Evolutionary conservation across 2,888 invertebrate species (phyloP).

Genomic region (Dichetophora obliterata): DNA sequence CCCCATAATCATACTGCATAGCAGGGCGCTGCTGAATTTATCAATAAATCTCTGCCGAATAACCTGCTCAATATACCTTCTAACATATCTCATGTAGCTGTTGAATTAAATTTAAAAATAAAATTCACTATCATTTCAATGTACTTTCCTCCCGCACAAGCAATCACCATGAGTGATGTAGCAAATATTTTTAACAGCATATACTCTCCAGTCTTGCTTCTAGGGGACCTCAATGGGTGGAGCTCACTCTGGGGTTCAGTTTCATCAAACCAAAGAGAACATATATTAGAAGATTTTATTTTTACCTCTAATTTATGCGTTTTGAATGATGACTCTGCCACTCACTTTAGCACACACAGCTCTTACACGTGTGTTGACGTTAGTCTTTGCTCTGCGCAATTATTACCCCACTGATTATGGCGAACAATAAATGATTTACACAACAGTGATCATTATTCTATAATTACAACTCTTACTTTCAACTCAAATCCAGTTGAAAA

Average conservation of each 20-base stretch:
- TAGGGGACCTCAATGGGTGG: no score
- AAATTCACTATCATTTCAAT: conserved; percentile 24
- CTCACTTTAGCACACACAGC: no score
- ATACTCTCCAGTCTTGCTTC: no score
- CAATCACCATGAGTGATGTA: not conserved
- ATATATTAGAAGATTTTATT: no score
- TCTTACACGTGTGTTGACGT: no score
- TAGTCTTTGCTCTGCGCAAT: no score
- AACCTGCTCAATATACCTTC: not conserved
- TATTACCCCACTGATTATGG: not conserved
- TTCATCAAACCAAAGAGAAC: no score
- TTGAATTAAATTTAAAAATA: conserved; percentile 11
- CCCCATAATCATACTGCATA: not conserved
- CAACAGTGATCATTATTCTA: conserved; percentile 10
- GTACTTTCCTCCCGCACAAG: conserved; percentile 20
- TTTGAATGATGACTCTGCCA: no score
- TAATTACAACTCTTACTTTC: not conserved
- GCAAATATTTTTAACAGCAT: no score
- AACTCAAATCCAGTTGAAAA: not conserved
- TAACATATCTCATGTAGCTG: conserved; percentile 17
- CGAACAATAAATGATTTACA: not conserved
- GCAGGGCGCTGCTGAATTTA: not conserved
- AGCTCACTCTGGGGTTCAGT: no score
- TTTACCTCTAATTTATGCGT: no score
- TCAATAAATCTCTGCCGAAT: not conserved